phyloP scores from a whole-genome alignment of 2,888 invertebrate genomes.

The Plagiodera versicolora region DNA sequence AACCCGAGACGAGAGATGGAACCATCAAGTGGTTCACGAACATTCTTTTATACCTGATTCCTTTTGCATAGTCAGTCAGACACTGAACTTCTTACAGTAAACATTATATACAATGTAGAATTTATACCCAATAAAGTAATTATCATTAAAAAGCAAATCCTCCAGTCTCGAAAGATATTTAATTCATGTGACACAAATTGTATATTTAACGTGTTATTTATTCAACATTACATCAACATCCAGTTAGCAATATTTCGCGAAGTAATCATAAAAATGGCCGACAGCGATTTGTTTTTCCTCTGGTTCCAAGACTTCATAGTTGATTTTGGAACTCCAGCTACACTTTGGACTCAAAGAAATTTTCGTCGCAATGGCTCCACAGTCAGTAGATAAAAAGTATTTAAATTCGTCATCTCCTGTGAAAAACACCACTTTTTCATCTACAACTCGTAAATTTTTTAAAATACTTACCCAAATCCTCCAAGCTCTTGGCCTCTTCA shows the following conservation, averaged over 20 bases:
- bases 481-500: background rate
- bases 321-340: background rate
- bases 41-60: no score
- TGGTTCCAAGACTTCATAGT: slow-evolving; percentile 10
- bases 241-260: slow-evolving; percentile 14
- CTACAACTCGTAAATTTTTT: background rate
- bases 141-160: no score
- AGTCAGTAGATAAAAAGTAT: slow-evolving; percentile 15
- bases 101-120: no score
- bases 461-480: slow-evolving; percentile 14
- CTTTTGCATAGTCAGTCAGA: no score
- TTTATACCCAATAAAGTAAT: no score
- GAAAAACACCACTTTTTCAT: background rate
- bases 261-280: slow-evolving; percentile 17
- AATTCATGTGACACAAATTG: no score
- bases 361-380: background rate
- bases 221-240: no score
- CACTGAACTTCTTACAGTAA: no score
- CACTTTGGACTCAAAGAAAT: background rate
- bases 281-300: background rate
- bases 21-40: no score
- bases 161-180: no score
- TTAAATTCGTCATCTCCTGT: slow-evolving; percentile 20
- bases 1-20: no score
- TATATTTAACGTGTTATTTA: no score